phyloP scores from a whole-genome alignment of 2,113 vertebrate species.

The Zosterops hypoxanthus region DNA sequence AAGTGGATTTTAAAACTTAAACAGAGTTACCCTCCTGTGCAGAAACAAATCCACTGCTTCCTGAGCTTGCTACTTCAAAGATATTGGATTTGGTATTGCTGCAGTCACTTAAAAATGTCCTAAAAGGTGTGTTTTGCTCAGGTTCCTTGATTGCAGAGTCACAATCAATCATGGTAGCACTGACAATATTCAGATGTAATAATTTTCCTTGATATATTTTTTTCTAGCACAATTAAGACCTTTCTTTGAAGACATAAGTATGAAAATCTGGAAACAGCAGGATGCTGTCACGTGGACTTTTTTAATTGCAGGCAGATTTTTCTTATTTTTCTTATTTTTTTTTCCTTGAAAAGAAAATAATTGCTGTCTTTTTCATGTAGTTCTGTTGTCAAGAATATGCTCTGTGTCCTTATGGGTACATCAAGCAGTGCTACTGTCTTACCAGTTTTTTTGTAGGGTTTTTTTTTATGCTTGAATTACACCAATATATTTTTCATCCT shows the following conservation, averaged over 20 bases:
- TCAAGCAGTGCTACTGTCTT: neutral
- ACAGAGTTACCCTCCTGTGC: neutral
- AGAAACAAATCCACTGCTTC: neutral
- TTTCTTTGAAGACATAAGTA: neutral
- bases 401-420: neutral
- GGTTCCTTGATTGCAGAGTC: neutral
- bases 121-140: neutral
- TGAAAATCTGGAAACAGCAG: neutral
- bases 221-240: neutral
- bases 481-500: neutral
- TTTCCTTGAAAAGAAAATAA: neutral
- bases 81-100: neutral
- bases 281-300: neutral
- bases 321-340: neutral
- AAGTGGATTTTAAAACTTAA: neutral
- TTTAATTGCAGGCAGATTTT: neutral
- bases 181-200: neutral
- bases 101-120: neutral
- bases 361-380: neutral
- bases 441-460: accelerated
- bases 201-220: neutral
- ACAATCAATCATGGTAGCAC: neutral
- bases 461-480: neutral
- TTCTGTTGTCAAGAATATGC: neutral
- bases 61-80: neutral